A percentile compares a stretch with the other conserved stretches of the same genome.
Conservation (phyloP, 2,797 vertebrate genomes). For the Danio aesculapii region DNA sequence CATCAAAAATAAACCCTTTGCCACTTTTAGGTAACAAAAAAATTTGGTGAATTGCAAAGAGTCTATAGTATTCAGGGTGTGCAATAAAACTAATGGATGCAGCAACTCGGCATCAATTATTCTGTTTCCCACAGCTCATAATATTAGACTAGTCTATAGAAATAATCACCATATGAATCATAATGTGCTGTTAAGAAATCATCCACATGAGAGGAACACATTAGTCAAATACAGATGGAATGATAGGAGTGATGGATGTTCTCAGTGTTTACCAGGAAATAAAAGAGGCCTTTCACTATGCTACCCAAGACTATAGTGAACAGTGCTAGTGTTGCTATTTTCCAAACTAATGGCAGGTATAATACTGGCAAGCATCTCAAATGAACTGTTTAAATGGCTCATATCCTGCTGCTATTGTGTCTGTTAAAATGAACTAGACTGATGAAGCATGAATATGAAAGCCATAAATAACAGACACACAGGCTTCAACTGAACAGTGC, state of each 20-base stretch:
- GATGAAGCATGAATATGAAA: not conserved
- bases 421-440: not conserved
- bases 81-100: not conserved
- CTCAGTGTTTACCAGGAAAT: not conserved
- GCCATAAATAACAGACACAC: not conserved
- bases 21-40: too few species aligned
- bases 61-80: not conserved
- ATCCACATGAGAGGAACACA: not conserved
- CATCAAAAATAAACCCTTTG: too few species aligned
- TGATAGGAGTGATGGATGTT: not conserved
- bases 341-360: not conserved
- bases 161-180: constrained; percentile 15
- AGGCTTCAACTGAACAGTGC: not conserved
- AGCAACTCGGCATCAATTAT: not conserved
- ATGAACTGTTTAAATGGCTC: not conserved
- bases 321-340: not conserved
- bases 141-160: constrained; percentile 6
- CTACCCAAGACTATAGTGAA: not conserved
- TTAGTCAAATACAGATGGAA: not conserved
- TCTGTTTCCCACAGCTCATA: not conserved
- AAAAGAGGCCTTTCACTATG: not conserved
- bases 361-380: not conserved
- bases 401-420: not conserved
- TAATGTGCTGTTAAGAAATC: not conserved
- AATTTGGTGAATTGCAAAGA: too few species aligned